phyloP scores from a whole-genome alignment of 2,888 invertebrate species.

The Drosophila maculinotata region DNA sequence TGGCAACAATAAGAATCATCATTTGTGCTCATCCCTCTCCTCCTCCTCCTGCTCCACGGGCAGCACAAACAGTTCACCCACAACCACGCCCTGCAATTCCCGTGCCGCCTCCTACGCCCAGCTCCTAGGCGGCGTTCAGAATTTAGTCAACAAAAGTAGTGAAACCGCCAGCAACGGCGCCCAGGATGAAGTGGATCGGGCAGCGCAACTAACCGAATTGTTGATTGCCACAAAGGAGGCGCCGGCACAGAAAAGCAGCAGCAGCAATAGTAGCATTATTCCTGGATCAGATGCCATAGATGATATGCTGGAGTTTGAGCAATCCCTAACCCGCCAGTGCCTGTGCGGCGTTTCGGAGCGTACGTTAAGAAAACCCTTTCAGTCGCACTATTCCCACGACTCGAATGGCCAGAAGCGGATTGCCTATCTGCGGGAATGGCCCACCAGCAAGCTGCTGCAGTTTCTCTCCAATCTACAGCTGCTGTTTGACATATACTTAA shows the following conservation, averaged over 20 bases:
- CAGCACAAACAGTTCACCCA: slow-evolving; percentile 76
- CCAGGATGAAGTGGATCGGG: slow-evolving; percentile 82
- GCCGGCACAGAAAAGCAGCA: slow-evolving; percentile 18
- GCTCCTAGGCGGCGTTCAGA: slow-evolving; percentile 75
- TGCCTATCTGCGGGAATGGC: slow-evolving; percentile 88
- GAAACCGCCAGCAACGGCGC: slow-evolving; percentile 29
- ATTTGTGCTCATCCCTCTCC: slow-evolving; percentile 77
- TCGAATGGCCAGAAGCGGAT: slow-evolving; percentile 86
- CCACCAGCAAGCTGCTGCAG: slow-evolving; percentile 89
- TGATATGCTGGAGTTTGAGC: slow-evolving; percentile 85
- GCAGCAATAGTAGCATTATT: slow-evolving; percentile 16
- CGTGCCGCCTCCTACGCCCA: slow-evolving; percentile 79
- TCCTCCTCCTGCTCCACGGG: slow-evolving; percentile 80
- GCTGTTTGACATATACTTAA: slow-evolving; percentile 93
- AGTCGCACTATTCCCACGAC: slow-evolving; percentile 86
- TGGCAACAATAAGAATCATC: slow-evolving; percentile 68
- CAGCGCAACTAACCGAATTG: slow-evolving; percentile 72
- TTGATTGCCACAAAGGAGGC: slow-evolving; percentile 52
- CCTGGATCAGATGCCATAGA: slow-evolving; percentile 66
- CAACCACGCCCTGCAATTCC: slow-evolving; percentile 79
- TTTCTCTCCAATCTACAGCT: slow-evolving; percentile 94
- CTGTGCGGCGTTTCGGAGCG: slow-evolving; percentile 91
- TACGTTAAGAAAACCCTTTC: slow-evolving; percentile 90
- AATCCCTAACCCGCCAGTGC: slow-evolving; percentile 90
- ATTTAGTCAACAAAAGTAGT: slow-evolving; percentile 65